Evolutionary conservation across 2,888 invertebrate species (phyloP).

Genomic region (Hemaris fuciformis): DNA sequence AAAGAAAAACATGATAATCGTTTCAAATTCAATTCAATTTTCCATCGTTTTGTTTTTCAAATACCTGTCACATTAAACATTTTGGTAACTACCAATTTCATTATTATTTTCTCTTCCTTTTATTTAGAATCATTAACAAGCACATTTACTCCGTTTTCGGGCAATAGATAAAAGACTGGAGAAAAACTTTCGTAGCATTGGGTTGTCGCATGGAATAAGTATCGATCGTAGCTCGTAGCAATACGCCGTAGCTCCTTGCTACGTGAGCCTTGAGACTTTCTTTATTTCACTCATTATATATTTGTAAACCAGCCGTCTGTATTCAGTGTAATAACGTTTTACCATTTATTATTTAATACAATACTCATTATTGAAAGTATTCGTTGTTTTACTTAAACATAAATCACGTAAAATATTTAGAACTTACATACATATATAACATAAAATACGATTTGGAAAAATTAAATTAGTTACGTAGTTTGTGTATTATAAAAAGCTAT

Average conservation of each 20-base stretch:
- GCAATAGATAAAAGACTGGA: conserved; percentile 33
- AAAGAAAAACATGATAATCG: no score
- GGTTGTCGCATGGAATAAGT: conserved; percentile 68
- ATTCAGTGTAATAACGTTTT: neutral
- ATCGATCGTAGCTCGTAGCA: conserved; percentile 71
- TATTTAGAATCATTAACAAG: conserved; percentile 19
- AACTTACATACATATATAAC: no score
- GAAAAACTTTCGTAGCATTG: conserved; percentile 62
- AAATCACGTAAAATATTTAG: no score
- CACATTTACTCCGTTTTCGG: neutral
- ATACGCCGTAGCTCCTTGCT: conserved; percentile 59
- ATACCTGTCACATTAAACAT: no score
- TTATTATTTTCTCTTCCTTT: neutral
- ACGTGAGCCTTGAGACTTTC: conserved; percentile 52
- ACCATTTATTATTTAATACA: no score
- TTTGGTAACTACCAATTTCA: neutral
- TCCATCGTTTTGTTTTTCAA: no score
- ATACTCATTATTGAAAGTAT: no score
- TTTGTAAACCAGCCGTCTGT: neutral
- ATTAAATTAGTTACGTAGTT: no score
- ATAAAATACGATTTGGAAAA: no score
- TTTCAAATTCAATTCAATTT: no score
- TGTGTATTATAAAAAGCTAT: no score
- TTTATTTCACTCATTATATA: conserved; percentile 28
- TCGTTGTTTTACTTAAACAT: no score